These are phyloP conservation scores for Drosophila saltans DNA, from an alignment of 1,140 invertebrate genomes.

Conservation along the genomic window DNA sequence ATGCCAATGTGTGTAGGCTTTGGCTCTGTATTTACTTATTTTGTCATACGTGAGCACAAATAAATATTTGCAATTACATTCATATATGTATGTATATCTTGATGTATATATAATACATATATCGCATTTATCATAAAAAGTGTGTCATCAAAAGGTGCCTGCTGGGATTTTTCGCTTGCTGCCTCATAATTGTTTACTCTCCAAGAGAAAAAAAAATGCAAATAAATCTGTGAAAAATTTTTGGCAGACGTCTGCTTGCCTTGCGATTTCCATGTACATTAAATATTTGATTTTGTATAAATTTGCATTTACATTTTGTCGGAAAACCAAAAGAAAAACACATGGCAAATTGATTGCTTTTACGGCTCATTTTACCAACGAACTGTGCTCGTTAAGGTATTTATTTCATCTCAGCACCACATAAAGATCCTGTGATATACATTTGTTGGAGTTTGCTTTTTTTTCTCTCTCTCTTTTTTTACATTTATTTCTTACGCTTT, in stretches of 20 bases:
- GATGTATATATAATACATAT: constrained; percentile 14
- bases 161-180: constrained; percentile 22
- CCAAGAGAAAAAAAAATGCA: constrained; percentile 42
- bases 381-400: constrained; percentile 64
- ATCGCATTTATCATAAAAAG: constrained; percentile 67
- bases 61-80: constrained; percentile 77
- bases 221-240: constrained; percentile 64
- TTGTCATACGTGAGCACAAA: constrained; percentile 67
- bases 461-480: too few relatives aligned
- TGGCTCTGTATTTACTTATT: constrained; percentile 67
- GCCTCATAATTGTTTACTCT: constrained; percentile 54
- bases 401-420: constrained; percentile 56
- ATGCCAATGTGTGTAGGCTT: constrained; percentile 23
- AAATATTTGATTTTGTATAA: constrained; percentile 53
- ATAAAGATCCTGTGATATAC: constrained; percentile 47
- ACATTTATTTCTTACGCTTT: too few relatives aligned
- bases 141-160: constrained; percentile 37
- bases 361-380: constrained; percentile 74
- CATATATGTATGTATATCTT: neutral
- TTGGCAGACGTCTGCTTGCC: constrained; percentile 28
- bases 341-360: constrained; percentile 78
- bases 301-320: constrained; percentile 58
- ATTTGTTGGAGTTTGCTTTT: constrained; percentile 19
- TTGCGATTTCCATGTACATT: constrained; percentile 41
- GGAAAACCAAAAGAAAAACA: constrained; percentile 52